Conservation (phyloP, 2,888 invertebrate species). For the Zhengitettix transpicula region DNA sequence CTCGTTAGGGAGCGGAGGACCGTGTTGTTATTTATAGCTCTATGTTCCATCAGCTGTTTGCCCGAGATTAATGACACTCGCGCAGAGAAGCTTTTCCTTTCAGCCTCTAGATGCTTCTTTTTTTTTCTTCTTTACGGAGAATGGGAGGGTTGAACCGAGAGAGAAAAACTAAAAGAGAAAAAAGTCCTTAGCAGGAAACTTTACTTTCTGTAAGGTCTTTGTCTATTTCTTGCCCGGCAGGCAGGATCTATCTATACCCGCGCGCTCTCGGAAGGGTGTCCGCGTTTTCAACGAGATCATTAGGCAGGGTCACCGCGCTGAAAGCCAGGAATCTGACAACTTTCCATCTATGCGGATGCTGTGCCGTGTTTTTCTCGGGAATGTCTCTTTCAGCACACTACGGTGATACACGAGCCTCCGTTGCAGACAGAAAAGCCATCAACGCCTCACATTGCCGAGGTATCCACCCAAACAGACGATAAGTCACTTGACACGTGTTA, state of each 20-base stretch:
- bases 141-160: not conserved
- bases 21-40: conserved; percentile 12
- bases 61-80: conserved; percentile 14
- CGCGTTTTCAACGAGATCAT: conserved; percentile 8
- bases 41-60: conserved; percentile 14
- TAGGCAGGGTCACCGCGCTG: conserved; percentile 3
- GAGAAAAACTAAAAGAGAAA: not conserved
- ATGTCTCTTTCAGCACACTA: not conserved
- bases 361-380: not conserved
- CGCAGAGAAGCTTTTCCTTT: conserved; percentile 3
- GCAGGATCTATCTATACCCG: not conserved
- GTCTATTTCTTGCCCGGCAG: not conserved
- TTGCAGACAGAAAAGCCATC: not conserved
- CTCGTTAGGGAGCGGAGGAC: not conserved
- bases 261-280: not conserved
- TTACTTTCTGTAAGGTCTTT: not conserved
- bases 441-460: not conserved
- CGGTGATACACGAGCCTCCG: not conserved
- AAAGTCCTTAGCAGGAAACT: not conserved
- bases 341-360: not conserved
- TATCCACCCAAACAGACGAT: too few relatives aligned
- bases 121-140: not conserved
- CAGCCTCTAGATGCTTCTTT: not conserved
- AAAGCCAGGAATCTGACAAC: not conserved
- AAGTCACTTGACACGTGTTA: too few relatives aligned